phyloP scores from a whole-genome alignment of 2,113 vertebrate genomes.

The Acanthisitta chloris region DNA sequence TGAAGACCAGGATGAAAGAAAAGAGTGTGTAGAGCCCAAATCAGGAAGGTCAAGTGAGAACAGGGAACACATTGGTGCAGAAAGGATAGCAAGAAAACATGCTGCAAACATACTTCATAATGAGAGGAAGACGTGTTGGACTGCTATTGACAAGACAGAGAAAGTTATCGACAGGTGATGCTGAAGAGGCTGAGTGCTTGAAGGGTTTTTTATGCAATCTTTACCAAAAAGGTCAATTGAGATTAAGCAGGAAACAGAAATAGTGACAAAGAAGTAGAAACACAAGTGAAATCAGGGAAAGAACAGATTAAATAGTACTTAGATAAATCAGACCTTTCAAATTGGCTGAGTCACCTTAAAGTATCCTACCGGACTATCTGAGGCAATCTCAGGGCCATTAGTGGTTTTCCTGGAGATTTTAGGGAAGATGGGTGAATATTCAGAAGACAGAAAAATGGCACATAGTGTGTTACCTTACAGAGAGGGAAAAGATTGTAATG shows the following conservation, averaged over 20 bases:
- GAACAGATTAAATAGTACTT: conserved; percentile 27
- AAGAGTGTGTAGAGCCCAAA: background rate
- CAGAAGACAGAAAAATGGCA: background rate
- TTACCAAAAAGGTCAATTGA: conserved; percentile 16
- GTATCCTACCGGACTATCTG: background rate
- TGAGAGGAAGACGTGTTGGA: background rate
- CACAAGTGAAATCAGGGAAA: conserved; percentile 18
- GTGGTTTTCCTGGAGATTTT: background rate
- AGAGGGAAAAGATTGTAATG: background rate
- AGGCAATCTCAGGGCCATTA: background rate
- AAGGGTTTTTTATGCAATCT: background rate
- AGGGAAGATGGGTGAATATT: background rate
- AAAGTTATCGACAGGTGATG: background rate
- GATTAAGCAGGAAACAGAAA: background rate
- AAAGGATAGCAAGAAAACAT: background rate
- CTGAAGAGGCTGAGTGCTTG: background rate
- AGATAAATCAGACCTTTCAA: conserved; percentile 13
- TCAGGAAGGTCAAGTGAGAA: background rate
- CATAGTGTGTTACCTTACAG: background rate
- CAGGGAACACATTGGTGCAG: background rate
- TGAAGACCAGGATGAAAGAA: background rate
- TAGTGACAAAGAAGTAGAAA: conserved; percentile 3
- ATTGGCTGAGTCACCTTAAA: background rate
- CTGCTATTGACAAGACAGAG: background rate
- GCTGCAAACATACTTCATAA: background rate